A percentile compares a stretch with the other conserved stretches of the same genome.
phyloP scores from a whole-genome alignment of 2,888 invertebrate genomes.

The Tribolium freemani region DNA sequence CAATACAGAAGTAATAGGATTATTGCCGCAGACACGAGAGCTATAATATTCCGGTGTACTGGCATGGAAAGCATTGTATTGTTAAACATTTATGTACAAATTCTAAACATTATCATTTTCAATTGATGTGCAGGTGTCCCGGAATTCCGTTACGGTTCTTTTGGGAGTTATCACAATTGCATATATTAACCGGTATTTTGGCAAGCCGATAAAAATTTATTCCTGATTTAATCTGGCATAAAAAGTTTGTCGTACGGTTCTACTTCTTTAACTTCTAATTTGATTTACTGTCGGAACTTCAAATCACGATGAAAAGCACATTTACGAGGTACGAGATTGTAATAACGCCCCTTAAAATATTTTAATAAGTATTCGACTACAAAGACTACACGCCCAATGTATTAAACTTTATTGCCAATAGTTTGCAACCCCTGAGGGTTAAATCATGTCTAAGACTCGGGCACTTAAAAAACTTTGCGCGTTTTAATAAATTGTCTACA shows the following conservation, averaged over 20 bases:
- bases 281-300: conserved; percentile 1
- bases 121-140: neutral
- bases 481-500: conserved; percentile 26
- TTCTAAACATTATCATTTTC: conserved; percentile 16
- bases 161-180: neutral
- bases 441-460: conserved; percentile 18
- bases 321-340: conserved; percentile 6
- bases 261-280: neutral
- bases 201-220: neutral
- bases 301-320: conserved; percentile 14
- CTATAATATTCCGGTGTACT: conserved; percentile 21
- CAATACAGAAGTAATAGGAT: conserved; percentile 26
- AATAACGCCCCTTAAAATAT: conserved; percentile 21
- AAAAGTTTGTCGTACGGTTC: neutral
- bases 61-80: conserved; percentile 19
- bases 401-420: conserved; percentile 29
- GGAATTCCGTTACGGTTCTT: neutral
- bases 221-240: neutral
- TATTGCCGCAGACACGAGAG: conserved; percentile 25
- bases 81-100: conserved; percentile 27
- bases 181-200: neutral
- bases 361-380: conserved; percentile 16
- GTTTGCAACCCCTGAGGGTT: conserved; percentile 21
- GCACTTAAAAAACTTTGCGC: conserved; percentile 26
- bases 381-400: conserved; percentile 22